Evolutionary conservation across 1,140 invertebrate species (phyloP), one percentile per base, ranked within the genome.

Genomic region (Spodoptera litura): DNA sequence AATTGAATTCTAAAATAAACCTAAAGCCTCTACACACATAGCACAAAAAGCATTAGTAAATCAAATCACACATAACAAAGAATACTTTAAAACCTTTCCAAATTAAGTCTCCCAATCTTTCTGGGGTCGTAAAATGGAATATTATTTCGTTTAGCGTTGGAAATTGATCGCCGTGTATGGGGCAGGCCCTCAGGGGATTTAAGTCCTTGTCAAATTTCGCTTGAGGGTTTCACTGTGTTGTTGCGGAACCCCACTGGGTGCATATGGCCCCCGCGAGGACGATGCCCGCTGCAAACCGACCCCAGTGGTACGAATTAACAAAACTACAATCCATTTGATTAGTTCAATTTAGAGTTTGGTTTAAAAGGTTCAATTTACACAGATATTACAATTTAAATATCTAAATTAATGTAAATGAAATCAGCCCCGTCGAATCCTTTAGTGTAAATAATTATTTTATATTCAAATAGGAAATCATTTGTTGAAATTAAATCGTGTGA

Each of bases 91-190:
- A 76, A 74, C n/a, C 52, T 56, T 49, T 35, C 62, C 53, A 79
- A 72, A 79, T 79, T 73, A 74, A 73, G 51, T 73, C 51, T 53
- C 44, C 58, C 59, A 75, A 62, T 81, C 38, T 68, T 80, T 80
- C 44, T 70, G 78, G 84, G 82, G 80, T 83, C 72, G 79, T 78
- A 83, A 78, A 85, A 85, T 79, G 61, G 74, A 68, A 77, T 83
- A 89, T 88, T 88, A 88, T 87, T 86, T 83, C 81, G 82, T 87
- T 89, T 85, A 79, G 87, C 79, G 81, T 79, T 87, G 82, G 84
- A 88, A 88, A 89, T 88, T 89, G 85, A 89, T 90, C 86, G 84
- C 82, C 81, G 75, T 80, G 83, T 81, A 75, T 66, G 79, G 81
- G 78, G 49, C 72, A 31, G 51, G 55, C 64, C 78, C 84, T 68